phyloP scores from a whole-genome alignment of 1,140 invertebrate genomes.

The Tetramorium alpestre region DNA sequence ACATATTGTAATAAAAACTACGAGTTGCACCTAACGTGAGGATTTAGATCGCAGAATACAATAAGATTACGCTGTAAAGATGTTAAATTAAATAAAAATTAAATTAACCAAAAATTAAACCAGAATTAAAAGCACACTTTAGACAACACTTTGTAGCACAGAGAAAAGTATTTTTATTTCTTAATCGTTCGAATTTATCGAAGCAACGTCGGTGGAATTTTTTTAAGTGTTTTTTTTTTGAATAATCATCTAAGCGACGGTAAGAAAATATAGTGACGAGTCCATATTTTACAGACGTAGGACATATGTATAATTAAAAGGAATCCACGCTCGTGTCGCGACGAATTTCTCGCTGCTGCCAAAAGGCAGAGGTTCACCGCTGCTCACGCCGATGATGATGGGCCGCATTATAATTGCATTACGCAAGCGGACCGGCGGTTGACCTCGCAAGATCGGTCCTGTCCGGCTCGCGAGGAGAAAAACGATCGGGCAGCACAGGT shows the following conservation, averaged over 20 bases:
- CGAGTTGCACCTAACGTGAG: background rate
- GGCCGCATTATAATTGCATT: constrained; percentile 42
- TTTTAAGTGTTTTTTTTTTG: background rate
- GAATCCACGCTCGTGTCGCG: background rate
- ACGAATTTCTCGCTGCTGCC: background rate
- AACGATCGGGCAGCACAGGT: background rate
- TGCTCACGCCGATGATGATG: constrained; percentile 2
- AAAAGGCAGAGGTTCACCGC: constrained; percentile 33
- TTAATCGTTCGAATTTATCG: background rate
- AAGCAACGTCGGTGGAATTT: background rate
- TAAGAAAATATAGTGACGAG: background rate
- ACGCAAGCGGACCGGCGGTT: constrained; percentile 9
- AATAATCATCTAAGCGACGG: background rate
- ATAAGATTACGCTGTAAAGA: background rate
- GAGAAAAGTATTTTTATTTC: background rate
- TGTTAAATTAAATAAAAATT: background rate
- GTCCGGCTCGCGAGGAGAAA: constrained; percentile 18
- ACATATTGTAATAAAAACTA: background rate
- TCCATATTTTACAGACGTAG: background rate
- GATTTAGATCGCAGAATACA: background rate
- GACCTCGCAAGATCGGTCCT: constrained; percentile 30
- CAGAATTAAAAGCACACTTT: background rate
- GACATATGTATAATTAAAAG: constrained; percentile 37
- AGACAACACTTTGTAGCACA: background rate
- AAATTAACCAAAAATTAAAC: constrained; percentile 23